Conservation (phyloP, 2,797 vertebrate species). For the Lindbergichthys nudifrons region DNA sequence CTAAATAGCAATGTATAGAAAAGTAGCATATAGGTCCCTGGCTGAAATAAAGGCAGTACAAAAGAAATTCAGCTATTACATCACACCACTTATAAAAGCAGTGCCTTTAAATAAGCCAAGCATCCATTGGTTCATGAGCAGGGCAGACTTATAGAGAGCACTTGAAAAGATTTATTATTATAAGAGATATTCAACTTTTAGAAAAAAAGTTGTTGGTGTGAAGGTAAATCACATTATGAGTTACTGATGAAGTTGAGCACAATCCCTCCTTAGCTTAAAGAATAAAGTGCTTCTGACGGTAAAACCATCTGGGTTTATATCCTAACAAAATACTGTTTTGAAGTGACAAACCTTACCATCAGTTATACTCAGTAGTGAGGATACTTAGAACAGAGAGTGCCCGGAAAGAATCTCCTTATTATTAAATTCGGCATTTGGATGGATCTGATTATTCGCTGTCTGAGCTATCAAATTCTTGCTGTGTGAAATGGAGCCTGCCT, state of each 20-base stretch:
- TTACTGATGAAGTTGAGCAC: conserved; percentile 25
- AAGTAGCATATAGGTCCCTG: conserved; percentile 6
- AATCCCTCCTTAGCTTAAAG: conserved; percentile 19
- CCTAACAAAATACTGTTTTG: neutral
- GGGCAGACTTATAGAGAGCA: conserved; percentile 20
- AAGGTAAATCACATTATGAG: conserved; percentile 42
- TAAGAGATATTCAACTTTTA: conserved; percentile 36
- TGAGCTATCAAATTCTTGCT: conserved; percentile 48
- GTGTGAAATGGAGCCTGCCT: conserved; percentile 60
- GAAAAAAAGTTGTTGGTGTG: conserved; percentile 4
- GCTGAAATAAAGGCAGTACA: conserved; percentile 21
- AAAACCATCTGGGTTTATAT: conserved; percentile 20
- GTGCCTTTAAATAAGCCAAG: conserved; percentile 47
- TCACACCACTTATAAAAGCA: conserved; percentile 48
- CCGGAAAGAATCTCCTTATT: conserved; percentile 54
- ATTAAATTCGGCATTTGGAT: conserved; percentile 60
- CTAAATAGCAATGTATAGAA: conserved; percentile 48
- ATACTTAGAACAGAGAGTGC: conserved; percentile 20
- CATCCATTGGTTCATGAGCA: conserved; percentile 39
- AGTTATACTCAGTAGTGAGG: conserved; percentile 7
- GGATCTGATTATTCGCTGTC: conserved; percentile 50
- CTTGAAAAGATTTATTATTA: conserved; percentile 38
- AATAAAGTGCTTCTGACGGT: conserved; percentile 4
- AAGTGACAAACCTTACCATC: conserved; percentile 7
- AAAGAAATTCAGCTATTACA: conserved; percentile 56